phyloP scores from a whole-genome alignment of 2,113 vertebrate genomes.

The Nannobrachium achirus region DNA sequence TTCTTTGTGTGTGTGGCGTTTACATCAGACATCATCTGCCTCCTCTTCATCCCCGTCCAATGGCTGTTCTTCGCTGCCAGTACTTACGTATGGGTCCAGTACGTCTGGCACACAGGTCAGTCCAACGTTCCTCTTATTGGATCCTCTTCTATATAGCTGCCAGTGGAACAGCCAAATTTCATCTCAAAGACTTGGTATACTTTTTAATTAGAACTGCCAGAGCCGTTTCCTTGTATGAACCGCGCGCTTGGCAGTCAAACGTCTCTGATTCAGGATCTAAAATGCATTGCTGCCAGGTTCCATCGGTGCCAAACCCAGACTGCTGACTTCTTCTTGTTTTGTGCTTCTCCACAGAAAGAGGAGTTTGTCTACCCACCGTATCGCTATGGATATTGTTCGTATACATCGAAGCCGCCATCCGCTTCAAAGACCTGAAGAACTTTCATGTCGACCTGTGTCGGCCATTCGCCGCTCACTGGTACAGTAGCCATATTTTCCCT shows the following conservation, averaged over 20 bases:
- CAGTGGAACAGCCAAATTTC: constrained; percentile 16
- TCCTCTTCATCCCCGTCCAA: constrained; percentile 97
- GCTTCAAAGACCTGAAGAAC: constrained; percentile 99
- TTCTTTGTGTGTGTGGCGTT: constrained; percentile 99
- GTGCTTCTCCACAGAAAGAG: constrained; percentile 83
- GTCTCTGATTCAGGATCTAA: neutral
- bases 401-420: constrained; percentile 98
- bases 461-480: constrained; percentile 98
- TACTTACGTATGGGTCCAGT: constrained; percentile 98
- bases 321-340: neutral
- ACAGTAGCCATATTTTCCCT: constrained; percentile 17
- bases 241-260: no score
- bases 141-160: neutral
- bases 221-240: no score
- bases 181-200: constrained; percentile 3
- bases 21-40: constrained; percentile 98
- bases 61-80: constrained; percentile 98
- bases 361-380: constrained; percentile 96
- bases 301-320: neutral
- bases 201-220: no score
- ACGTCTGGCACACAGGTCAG: constrained; percentile 98
- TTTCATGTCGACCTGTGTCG: constrained; percentile 98
- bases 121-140: neutral
- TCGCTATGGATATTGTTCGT: constrained; percentile 99
- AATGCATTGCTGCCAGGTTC: constrained; percentile 18